These are phyloP conservation scores for Petrolisthes cinctipes DNA, from an alignment of 2,888 invertebrate genomes.

Conservation along the genomic window DNA sequence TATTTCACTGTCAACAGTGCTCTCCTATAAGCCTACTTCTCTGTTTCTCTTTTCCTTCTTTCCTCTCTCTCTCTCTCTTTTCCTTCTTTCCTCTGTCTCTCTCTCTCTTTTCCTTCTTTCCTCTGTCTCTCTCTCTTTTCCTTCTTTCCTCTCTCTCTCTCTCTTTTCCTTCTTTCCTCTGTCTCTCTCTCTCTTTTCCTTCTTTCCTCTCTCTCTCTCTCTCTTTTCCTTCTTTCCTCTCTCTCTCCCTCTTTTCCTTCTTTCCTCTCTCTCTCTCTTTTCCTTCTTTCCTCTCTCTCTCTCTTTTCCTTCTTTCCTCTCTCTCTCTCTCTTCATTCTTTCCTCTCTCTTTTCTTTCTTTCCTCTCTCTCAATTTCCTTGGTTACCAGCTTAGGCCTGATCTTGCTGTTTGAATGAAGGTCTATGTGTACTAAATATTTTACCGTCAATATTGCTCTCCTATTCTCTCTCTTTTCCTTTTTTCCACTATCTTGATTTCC, in stretches of 20 bases:
- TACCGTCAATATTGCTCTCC: too few relatives aligned
- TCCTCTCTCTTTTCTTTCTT: not conserved
- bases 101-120: not conserved
- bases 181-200: not conserved
- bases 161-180: not conserved
- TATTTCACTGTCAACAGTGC: too few relatives aligned
- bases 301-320: not conserved
- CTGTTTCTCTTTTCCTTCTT: not conserved
- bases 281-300: not conserved
- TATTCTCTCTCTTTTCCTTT: too few relatives aligned
- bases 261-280: slow-evolving; percentile 8
- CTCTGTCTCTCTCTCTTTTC: not conserved
- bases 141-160: not conserved
- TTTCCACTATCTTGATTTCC: too few relatives aligned
- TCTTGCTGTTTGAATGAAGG: too few relatives aligned
- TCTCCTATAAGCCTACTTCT: not conserved
- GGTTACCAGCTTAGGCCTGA: too few relatives aligned
- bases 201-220: not conserved
- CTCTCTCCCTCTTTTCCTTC: not conserved
- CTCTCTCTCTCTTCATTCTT: not conserved
- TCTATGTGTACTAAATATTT: too few relatives aligned
- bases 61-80: not conserved
- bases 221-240: not conserved
- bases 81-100: not conserved
- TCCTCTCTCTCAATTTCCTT: not conserved